phyloP scores from a whole-genome alignment of 2,797 vertebrate genomes.

The Mus spretus region DNA sequence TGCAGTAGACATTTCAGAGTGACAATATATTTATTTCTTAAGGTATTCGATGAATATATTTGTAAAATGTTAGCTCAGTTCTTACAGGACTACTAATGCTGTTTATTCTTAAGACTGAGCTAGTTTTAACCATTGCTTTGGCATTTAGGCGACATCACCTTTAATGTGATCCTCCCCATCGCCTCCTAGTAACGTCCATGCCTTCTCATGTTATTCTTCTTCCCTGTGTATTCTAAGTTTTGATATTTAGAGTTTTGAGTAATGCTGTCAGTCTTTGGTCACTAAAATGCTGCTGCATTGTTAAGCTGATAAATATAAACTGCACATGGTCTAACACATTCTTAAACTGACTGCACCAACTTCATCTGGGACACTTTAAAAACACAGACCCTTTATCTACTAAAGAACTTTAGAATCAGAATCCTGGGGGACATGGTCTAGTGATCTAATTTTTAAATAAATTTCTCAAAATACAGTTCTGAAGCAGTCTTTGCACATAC shows the following conservation, averaged over 20 bases:
- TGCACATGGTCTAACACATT: neutral
- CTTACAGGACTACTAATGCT: constrained; percentile 50
- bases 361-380: constrained; percentile 24
- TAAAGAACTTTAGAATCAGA: constrained; percentile 33
- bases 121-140: constrained; percentile 52
- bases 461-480: constrained; percentile 51
- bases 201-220: neutral
- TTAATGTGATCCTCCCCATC: neutral
- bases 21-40: constrained; percentile 45
- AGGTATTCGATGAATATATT: constrained; percentile 51
- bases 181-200: neutral
- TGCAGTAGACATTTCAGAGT: constrained; percentile 58
- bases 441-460: constrained; percentile 52
- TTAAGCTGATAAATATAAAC: constrained; percentile 46
- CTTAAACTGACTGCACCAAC: neutral
- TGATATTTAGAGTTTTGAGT: constrained; percentile 16
- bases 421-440: neutral
- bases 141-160: constrained; percentile 20
- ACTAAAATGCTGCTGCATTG: neutral
- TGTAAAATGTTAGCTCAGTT: constrained; percentile 16
- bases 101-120: constrained; percentile 40
- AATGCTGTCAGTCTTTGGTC: neutral
- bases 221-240: neutral
- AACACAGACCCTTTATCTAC: neutral
- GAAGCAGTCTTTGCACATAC: neutral